These are phyloP conservation scores for Drosophila anomalata DNA, from an alignment of 2,888 invertebrate genomes.

Conservation along the genomic window DNA sequence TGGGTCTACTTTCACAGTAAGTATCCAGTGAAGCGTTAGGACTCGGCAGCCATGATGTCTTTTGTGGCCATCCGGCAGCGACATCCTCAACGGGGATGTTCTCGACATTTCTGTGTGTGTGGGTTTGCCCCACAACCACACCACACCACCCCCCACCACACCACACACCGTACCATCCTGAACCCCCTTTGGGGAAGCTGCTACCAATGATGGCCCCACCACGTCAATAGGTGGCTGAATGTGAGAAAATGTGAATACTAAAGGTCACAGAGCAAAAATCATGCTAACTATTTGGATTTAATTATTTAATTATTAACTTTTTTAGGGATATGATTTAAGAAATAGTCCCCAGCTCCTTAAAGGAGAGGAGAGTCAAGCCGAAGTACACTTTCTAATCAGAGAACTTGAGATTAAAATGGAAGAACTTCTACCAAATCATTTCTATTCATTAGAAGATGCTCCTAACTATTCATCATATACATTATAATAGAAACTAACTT, in stretches of 20 bases:
- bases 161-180: background rate
- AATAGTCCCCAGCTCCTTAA: too few relatives aligned
- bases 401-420: too few relatives aligned
- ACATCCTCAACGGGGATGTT: slow-evolving; percentile 71
- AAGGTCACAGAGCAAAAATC: background rate
- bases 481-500: too few relatives aligned
- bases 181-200: slow-evolving; percentile 42
- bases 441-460: too few relatives aligned
- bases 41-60: slow-evolving; percentile 81
- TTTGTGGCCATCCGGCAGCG: slow-evolving; percentile 78
- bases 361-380: too few relatives aligned
- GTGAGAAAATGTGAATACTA: slow-evolving; percentile 7
- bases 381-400: too few relatives aligned
- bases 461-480: too few relatives aligned
- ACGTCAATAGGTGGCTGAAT: slow-evolving; percentile 69
- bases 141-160: background rate
- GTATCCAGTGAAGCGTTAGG: slow-evolving; percentile 59
- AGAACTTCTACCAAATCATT: too few relatives aligned
- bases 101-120: slow-evolving; percentile 18
- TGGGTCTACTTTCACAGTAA: slow-evolving; percentile 61
- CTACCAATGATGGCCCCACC: slow-evolving; percentile 63
- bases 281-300: background rate
- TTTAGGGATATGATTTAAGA: too few relatives aligned
- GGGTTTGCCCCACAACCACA: slow-evolving; percentile 2
- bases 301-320: background rate